A percentile compares a stretch with the other conserved stretches of the same genome.
These are phyloP conservation scores for Auanema freiburgensis DNA, from an alignment of 2,888 invertebrate species.

Conservation along the genomic window DNA sequence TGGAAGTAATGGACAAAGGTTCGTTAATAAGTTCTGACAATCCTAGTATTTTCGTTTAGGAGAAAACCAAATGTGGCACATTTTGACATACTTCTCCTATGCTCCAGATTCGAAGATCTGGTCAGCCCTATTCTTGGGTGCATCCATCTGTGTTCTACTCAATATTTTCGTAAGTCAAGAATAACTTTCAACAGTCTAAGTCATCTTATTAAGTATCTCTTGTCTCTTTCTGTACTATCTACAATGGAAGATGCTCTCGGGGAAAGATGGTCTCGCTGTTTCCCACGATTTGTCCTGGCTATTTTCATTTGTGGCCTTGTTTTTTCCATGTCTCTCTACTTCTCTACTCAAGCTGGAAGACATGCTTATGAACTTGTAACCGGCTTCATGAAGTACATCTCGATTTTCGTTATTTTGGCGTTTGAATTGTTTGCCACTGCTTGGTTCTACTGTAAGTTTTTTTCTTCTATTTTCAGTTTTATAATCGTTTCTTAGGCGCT, in stretches of 20 bases:
- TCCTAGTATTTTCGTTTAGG: conserved; percentile 27
- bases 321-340: conserved; percentile 50
- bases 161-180: conserved; percentile 53
- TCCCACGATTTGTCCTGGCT: conserved; percentile 59
- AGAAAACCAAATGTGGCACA: conserved; percentile 58
- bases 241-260: conserved; percentile 62
- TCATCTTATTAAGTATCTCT: conserved; percentile 47
- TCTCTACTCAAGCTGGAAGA: conserved; percentile 59
- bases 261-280: conserved; percentile 57
- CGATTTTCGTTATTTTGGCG: conserved; percentile 58
- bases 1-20: conserved; percentile 52
- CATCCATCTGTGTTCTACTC: conserved; percentile 48
- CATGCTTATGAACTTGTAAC: conserved; percentile 58
- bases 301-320: conserved; percentile 51
- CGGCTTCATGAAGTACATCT: conserved; percentile 58
- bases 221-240: conserved; percentile 57
- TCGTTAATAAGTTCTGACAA: neutral
- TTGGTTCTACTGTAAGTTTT: conserved; percentile 64
- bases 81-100: conserved; percentile 56
- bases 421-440: conserved; percentile 59
- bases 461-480: conserved; percentile 1
- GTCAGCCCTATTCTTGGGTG: conserved; percentile 50
- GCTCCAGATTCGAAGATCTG: conserved; percentile 53
- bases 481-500: conserved; percentile 43
- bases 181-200: conserved; percentile 3